Base-by-base conservation (phyloP, 2,113 vertebrate species). In the Platycercus adscitus region DNA sequence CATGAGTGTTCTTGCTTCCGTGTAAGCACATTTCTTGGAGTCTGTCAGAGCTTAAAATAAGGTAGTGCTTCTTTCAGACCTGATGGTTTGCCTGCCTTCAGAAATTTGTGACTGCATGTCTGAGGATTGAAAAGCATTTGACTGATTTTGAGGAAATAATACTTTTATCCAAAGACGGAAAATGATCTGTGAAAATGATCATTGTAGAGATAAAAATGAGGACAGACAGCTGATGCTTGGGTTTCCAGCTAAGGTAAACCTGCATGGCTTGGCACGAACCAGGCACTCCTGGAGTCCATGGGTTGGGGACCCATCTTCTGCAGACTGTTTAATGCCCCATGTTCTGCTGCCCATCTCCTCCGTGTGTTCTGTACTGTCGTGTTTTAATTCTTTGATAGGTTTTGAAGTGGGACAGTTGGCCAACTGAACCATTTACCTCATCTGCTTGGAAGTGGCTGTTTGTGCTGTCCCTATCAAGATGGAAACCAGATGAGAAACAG, bases 261-360 rank as follows among this genome's bases (percentile, higher is more conserved):
- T 39, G 7, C 23, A 9, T 25, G 41, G 29, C 60, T 66, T 75
- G 44, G 50, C 55, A 72, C 41, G 66, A 31, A 65, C 7, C 11
- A 35, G 39, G 33, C 58, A 16, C 53, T 81, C 10, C 71, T 43
- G 31, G 47, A 76, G 61, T 46, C 52, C 0, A 0, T 24, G 29
- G 13, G 19, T 1, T 50, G 63, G 35, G 55, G 43, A 35, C 47
- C 63, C 63, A 55, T 16, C 46, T 65, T 70, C 50, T 2, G 7
- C 13, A 49, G 44, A 20, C 12, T 1, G 5, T 21, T 43, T 61
- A 52, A 53, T 1, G 2, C 70, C 1, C 0, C 0, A 0, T 52
- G 21, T 50, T 89, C 0, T 6, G 3, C 10, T 68, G 23, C 39
- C 28, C 0, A 0, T 44, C 50, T 92, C 20, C 35, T 75, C 23